phyloP scores from a whole-genome alignment of 2,797 vertebrate species.

The Molossus molossus region DNA sequence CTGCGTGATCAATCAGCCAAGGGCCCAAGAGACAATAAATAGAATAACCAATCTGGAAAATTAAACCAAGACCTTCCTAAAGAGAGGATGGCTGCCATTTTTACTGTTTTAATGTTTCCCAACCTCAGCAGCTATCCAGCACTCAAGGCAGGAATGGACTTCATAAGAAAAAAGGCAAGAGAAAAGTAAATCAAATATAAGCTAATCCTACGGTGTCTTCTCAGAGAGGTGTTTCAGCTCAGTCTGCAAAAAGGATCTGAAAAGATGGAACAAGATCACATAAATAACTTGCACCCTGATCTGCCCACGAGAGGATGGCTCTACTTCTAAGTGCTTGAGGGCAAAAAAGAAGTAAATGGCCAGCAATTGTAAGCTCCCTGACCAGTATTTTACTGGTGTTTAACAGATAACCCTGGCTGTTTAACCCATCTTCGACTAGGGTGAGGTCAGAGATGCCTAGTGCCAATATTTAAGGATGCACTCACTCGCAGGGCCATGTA shows the following conservation, averaged over 20 bases:
- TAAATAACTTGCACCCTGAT: slow-evolving; percentile 35
- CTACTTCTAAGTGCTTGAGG: slow-evolving; percentile 33
- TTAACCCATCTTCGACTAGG: not conserved
- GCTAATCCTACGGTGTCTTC: slow-evolving; percentile 26
- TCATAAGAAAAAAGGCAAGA: slow-evolving; percentile 68
- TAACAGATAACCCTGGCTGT: not conserved
- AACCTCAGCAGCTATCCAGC: slow-evolving; percentile 62
- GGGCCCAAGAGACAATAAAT: slow-evolving; percentile 74
- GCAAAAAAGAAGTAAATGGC: slow-evolving; percentile 25
- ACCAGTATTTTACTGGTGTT: slow-evolving; percentile 34
- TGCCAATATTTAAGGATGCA: slow-evolving; percentile 5
- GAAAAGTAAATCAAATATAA: slow-evolving; percentile 73
- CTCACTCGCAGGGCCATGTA: not conserved
- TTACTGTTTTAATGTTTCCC: slow-evolving; percentile 70
- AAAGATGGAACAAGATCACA: slow-evolving; percentile 62
- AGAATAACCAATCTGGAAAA: slow-evolving; percentile 75
- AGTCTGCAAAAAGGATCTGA: slow-evolving; percentile 65
- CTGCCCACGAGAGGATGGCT: not conserved
- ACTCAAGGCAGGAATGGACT: slow-evolving; percentile 61
- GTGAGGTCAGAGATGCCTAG: not conserved
- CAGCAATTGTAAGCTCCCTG: slow-evolving; percentile 16
- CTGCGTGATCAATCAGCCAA: slow-evolving; percentile 78
- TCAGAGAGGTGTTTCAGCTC: slow-evolving; percentile 69
- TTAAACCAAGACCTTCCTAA: slow-evolving; percentile 66
- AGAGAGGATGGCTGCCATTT: slow-evolving; percentile 73